These are phyloP conservation scores for Mythimna vitellina DNA, from an alignment of 2,888 invertebrate genomes.

Conservation along the genomic window DNA sequence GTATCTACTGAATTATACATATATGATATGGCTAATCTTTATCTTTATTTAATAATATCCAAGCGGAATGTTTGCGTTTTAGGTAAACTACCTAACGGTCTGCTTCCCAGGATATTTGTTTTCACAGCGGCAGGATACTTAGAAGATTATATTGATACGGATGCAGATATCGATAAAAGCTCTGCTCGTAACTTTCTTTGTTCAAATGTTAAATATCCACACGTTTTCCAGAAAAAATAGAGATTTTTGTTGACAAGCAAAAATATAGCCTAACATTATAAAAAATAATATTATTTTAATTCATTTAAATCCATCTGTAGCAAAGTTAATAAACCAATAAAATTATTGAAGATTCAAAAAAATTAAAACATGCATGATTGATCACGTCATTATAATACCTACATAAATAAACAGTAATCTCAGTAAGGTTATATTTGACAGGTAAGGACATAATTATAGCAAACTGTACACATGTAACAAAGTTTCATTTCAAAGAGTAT, in stretches of 20 bases:
- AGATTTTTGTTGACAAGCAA: background rate
- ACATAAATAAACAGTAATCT: conserved; percentile 45
- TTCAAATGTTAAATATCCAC: conserved; percentile 1
- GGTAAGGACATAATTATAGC: conserved; percentile 51
- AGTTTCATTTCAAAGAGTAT: conserved; percentile 14
- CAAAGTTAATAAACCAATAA: conserved; percentile 25
- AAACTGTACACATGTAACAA: conserved; percentile 15
- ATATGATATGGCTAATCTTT: conserved; percentile 48
- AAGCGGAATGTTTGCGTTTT: conserved; percentile 38
- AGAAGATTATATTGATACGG: conserved; percentile 37
- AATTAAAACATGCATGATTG: conserved; percentile 41
- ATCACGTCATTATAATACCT: conserved; percentile 41
- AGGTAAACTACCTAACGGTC: conserved; percentile 36
- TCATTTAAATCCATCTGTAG: conserved; percentile 25
- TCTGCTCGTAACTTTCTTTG: background rate
- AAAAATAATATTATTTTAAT: background rate
- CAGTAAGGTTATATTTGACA: conserved; percentile 57
- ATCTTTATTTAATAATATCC: conserved; percentile 37
- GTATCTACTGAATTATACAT: conserved; percentile 54
- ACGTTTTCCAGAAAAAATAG: background rate
- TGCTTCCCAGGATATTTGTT: conserved; percentile 44
- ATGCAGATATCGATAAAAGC: conserved; percentile 9
- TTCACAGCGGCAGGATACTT: conserved; percentile 30
- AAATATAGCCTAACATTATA: background rate
- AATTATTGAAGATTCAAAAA: conserved; percentile 17